A percentile compares a stretch with the other conserved stretches of the same genome.
Conservation (phyloP, 2,888 invertebrate species). For the Aquatica leii region DNA sequence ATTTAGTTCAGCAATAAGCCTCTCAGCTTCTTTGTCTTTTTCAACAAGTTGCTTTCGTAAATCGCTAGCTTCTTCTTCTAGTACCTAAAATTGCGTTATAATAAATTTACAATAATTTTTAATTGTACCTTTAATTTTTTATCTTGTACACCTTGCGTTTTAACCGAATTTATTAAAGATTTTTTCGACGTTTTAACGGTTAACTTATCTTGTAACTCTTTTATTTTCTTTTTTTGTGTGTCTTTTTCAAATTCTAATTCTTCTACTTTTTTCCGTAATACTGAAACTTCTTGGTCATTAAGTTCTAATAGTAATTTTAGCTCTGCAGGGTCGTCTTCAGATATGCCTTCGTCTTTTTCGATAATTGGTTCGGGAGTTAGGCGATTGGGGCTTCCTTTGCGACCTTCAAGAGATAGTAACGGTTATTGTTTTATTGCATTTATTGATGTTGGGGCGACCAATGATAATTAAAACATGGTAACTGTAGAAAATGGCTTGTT, state of each 20-base stretch:
- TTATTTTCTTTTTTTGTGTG: slow-evolving; percentile 75
- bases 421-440: too few species aligned
- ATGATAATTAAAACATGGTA: slow-evolving; percentile 30
- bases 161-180: slow-evolving; percentile 49
- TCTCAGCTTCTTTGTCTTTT: slow-evolving; percentile 83
- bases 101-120: slow-evolving; percentile 48
- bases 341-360: slow-evolving; percentile 77
- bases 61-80: slow-evolving; percentile 78
- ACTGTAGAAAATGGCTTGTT: slow-evolving; percentile 64
- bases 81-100: slow-evolving; percentile 23
- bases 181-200: slow-evolving; percentile 58
- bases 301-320: slow-evolving; percentile 85
- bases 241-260: slow-evolving; percentile 84
- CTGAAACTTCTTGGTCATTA: slow-evolving; percentile 88
- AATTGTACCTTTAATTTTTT: slow-evolving; percentile 68
- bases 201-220: slow-evolving; percentile 79
- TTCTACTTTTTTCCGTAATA: slow-evolving; percentile 83
- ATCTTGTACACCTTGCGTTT: slow-evolving; percentile 66
- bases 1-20: slow-evolving; percentile 76
- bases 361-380: slow-evolving; percentile 70
- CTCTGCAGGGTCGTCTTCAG: slow-evolving; percentile 85
- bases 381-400: slow-evolving; percentile 73
- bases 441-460: too few species aligned
- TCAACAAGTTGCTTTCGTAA: slow-evolving; percentile 80
- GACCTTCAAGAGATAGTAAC: slow-evolving; percentile 66